Base-by-base conservation (phyloP, 2,797 vertebrate genomes). In the Gallinago stenura region DNA sequence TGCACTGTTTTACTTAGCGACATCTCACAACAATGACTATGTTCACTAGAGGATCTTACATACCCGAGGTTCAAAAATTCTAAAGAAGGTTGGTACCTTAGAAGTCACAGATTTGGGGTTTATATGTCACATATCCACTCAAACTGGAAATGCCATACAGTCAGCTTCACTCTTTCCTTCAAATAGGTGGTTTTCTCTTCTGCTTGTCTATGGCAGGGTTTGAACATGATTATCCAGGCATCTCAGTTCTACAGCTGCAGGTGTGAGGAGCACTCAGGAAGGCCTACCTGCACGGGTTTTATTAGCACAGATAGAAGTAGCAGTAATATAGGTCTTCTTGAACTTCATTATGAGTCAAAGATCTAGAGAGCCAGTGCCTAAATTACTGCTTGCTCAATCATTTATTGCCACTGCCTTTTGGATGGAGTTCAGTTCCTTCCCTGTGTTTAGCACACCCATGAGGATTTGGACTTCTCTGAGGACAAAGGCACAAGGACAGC, bases 1-100 rank as follows among this genome's bases (percentile, higher is more conserved):
- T 98, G 95, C 51, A 82, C 73, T 96, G 64, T 71, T 83, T 97
- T 75, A 54, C 92, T 73, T 68, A 50, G 53, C 53, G 35, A 35
- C 65, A 68, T 60, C 62, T 80, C 3, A 0, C 68, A 95, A 31
- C 72, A 62, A 33, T 51, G 31, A 62, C 24, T 79, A 4, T 28
- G 17, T 91, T 94, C 65, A 15, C 39, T 26, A 37, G 41, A 81
- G 8, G 35, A 31, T 51, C 57, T 72, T 77, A 66, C 3, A 1
- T 35, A 3, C 35, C 39, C 22, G 18, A 87, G 37, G 10, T 62
- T 57, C 43, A 4, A 86, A 62, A 58, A 48, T 82, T 61, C 54
- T 14, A 73, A 94, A 48, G 22, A 9, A 45, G 37, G 0, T 11
- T 61, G 20, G 3, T 43, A 39, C 54, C 33, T 86, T 70, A 65